Base-by-base conservation (phyloP, 1,140 invertebrate genomes). In the Aphelinus atriplicis region DNA sequence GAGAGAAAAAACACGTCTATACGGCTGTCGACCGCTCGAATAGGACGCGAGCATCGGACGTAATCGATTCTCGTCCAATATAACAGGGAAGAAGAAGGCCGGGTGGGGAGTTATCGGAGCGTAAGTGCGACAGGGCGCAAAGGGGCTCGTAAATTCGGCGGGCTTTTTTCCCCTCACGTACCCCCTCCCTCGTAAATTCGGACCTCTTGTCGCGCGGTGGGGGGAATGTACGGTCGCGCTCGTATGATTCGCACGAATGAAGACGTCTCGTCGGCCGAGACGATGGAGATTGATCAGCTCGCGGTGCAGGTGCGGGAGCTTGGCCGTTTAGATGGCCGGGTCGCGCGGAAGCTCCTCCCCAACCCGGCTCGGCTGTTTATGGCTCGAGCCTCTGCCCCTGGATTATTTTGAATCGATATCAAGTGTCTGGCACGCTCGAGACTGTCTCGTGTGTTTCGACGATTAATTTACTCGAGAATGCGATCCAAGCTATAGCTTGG, bases 41-140 rank as follows among this genome's bases (percentile, higher is more conserved):
- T 73, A 71, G 66, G 66, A 67, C 68, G 43, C 73, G 62, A 79
- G 75, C 66, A 71, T 72, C 26, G 26, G 61, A 67, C 50, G 58
- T 55, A 68, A 74, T 48, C 53, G 68, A 48, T 73, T 76, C 74
- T 73, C 73, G 62, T 1, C 51, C 26, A 58, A 61, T 60, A 26
- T 26, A 70, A 70, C 10, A 70, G 45, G 46, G 50, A 43, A 60
- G 47, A n/a, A 60, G 66, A 1, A 47, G 51, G 46, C 46, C 9
- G 56, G n/a, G 26, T 26, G 51, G 10, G 10, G 50, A 55, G 26
- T 42, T 42, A 66, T 66, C 45, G 50, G 1, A 53, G 26, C 26
- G 26, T 26, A 26, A 26, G 26, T 26, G 26, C 26, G 26, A 26
- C 26, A 26, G 26, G 26, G 26, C 26, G 26, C 26, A 26, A 26